A percentile compares a stretch with the other conserved stretches of the same genome.
Evolutionary conservation across 2,888 invertebrate genomes (phyloP).

Genomic region (Schizaphis graminum): DNA sequence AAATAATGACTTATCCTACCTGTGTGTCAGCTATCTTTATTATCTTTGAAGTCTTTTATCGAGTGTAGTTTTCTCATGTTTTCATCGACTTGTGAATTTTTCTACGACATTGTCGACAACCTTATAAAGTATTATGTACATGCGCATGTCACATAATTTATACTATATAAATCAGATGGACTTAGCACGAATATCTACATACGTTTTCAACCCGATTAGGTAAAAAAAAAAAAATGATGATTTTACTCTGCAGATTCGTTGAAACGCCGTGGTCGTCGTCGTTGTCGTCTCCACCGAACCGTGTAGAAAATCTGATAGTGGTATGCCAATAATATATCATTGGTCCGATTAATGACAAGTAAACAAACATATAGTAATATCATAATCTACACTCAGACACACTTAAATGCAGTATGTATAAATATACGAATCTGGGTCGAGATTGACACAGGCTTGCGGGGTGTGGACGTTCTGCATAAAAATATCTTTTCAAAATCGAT

Average conservation of each 20-base stretch:
- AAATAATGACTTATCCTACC: too few relatives aligned
- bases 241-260: neutral
- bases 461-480: neutral
- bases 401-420: neutral
- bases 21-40: too few relatives aligned
- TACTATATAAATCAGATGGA: neutral
- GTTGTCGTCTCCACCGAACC: neutral
- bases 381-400: neutral
- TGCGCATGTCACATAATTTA: neutral
- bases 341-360: neutral
- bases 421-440: constrained; percentile 15
- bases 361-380: neutral
- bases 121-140: neutral
- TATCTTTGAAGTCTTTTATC: neutral
- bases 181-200: neutral
- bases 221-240: neutral
- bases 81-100: neutral
- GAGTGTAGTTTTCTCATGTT: neutral
- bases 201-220: neutral
- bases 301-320: constrained; percentile 23
- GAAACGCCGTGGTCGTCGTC: neutral
- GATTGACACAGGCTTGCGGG: neutral
- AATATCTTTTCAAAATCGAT: neutral
- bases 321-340: neutral
- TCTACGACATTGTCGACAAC: neutral